These are phyloP conservation scores for Erebia palarica DNA, from an alignment of 2,888 invertebrate species.

Conservation along the genomic window DNA sequence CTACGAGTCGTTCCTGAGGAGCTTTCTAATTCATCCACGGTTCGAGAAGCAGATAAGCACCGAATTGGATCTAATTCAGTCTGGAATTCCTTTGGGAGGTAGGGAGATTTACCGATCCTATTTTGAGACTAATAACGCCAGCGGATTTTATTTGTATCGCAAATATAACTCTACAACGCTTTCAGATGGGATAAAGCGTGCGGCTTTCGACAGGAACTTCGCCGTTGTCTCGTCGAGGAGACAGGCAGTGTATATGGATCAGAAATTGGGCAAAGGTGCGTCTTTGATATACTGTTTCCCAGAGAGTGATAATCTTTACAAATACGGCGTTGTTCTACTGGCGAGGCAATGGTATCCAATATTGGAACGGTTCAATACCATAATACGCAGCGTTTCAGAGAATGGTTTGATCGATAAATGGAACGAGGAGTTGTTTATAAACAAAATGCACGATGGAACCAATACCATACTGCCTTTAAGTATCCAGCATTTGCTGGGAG, in stretches of 20 bases:
- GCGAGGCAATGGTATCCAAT: constrained; percentile 76
- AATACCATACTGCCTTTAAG: constrained; percentile 64
- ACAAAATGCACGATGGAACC: constrained; percentile 54
- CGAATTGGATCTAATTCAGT: constrained; percentile 71
- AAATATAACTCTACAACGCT: constrained; percentile 73
- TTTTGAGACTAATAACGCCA: constrained; percentile 76
- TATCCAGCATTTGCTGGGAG: constrained; percentile 72
- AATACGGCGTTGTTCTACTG: constrained; percentile 75
- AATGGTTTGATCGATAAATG: constrained; percentile 78
- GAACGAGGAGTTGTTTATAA: constrained; percentile 71
- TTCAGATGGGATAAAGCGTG: constrained; percentile 58
- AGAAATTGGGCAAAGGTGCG: constrained; percentile 69
- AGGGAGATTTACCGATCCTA: constrained; percentile 76
- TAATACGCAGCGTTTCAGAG: constrained; percentile 74
- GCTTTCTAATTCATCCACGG: constrained; percentile 78
- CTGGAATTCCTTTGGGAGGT: constrained; percentile 71
- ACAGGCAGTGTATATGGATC: constrained; percentile 74
- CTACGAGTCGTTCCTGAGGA: constrained; percentile 77
- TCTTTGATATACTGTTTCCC: constrained; percentile 73
- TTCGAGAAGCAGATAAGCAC: constrained; percentile 77
- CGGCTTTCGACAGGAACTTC: constrained; percentile 56
- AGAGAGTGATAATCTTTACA: constrained; percentile 73
- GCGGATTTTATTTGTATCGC: constrained; percentile 75
- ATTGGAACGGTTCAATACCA: constrained; percentile 67
- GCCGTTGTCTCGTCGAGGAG: constrained; percentile 72